A percentile compares a stretch with the other conserved stretches of the same genome.
Conservation (phyloP, 1,140 invertebrate species). For the Hylaeus anthracinus region DNA sequence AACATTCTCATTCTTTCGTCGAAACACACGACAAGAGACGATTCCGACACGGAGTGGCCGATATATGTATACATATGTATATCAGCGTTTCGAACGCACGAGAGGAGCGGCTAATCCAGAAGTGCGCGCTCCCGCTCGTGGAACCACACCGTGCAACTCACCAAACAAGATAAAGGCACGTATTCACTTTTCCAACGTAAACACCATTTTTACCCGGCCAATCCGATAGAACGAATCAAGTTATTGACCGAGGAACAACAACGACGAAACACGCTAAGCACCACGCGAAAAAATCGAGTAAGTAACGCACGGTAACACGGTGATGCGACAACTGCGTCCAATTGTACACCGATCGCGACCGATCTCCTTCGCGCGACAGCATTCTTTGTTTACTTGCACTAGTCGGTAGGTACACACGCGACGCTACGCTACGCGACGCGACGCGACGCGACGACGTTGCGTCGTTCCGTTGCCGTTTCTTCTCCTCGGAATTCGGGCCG, state of each 20-base stretch:
- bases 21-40: conserved; percentile 6
- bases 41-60: neutral
- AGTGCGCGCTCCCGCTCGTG: conserved; percentile 69
- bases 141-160: neutral
- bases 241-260: too few species aligned
- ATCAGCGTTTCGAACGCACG: conserved; percentile 43
- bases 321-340: neutral
- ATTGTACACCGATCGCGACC: neutral
- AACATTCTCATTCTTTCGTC: conserved; percentile 65
- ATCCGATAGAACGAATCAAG: neutral
- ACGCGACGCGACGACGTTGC: too few species aligned
- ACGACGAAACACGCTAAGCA: neutral
- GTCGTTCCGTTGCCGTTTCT: neutral
- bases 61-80: neutral
- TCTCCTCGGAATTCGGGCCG: neutral
- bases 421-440: too few species aligned
- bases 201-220: neutral
- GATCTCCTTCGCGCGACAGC: neutral
- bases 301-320: neutral
- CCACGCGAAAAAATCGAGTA: neutral
- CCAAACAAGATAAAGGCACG: neutral
- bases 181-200: neutral
- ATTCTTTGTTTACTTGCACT: conserved; percentile 26
- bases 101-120: conserved; percentile 74
- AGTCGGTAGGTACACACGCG: neutral